Conservation (phyloP, 2,888 invertebrate genomes). For the Tanaodytes sp. region DNA sequence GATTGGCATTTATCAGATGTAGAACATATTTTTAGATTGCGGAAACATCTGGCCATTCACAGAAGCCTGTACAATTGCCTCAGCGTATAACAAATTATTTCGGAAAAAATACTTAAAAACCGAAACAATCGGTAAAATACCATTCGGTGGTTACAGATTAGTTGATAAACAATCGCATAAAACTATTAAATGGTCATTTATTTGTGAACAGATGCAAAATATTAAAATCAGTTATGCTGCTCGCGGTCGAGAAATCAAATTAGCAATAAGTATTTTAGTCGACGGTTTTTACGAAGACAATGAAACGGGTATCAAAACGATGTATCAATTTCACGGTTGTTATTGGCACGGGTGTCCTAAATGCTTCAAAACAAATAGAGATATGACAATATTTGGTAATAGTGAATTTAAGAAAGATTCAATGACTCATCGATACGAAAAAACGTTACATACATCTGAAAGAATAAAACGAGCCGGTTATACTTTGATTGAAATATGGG, state of each 20-base stretch:
- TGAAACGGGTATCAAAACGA: not conserved
- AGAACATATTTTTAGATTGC: conserved; percentile 46
- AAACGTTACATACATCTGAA: not conserved
- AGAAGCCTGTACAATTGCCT: conserved; percentile 50
- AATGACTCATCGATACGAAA: conserved; percentile 8
- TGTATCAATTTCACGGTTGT: conserved; percentile 32
- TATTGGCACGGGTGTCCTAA: conserved; percentile 23
- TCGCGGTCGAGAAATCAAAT: conserved; percentile 9
- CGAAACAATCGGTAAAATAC: conserved; percentile 61
- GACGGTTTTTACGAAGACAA: conserved; percentile 23
- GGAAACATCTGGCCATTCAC: conserved; percentile 53
- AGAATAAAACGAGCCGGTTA: conserved; percentile 7
- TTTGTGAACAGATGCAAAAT: not conserved
- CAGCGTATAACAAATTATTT: conserved; percentile 56
- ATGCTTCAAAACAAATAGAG: conserved; percentile 7
- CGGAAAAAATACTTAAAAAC: conserved; percentile 57
- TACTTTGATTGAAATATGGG: conserved; percentile 14
- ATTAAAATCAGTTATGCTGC: conserved; percentile 14
- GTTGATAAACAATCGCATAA: conserved; percentile 57
- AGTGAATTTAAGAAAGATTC: too few relatives aligned
- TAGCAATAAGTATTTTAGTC: conserved; percentile 8
- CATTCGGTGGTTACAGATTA: conserved; percentile 58
- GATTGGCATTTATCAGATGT: conserved; percentile 49
- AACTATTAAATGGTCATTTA: conserved; percentile 53
- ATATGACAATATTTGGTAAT: not conserved